Evolutionary conservation across 2,113 vertebrate species (phyloP), one percentile per base, ranked within the genome.

Genomic region (Gadus chalcogrammus): DNA sequence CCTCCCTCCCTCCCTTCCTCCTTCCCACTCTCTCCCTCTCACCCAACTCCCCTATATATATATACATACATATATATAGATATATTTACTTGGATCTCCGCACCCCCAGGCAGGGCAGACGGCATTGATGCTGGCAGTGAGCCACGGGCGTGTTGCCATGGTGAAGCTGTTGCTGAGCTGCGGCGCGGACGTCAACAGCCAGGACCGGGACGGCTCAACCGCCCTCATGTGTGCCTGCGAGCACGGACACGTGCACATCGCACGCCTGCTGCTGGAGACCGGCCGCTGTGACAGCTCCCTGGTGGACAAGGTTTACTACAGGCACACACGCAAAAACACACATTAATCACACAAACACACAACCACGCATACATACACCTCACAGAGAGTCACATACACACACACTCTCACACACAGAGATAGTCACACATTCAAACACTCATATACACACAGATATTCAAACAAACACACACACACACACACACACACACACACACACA

Each of bases 221-320:
- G 94, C 95, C 0, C 92, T 97, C 72, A 95, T 97, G 94, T 95
- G 94, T 0, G 95, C 95, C 53, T 93, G 94, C 0, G 95, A 96
- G 69, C 94, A 96, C 0, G 95, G 95, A n/a, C 95, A 96, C 81
- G 84, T 79, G 15, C 93, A 95, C 76, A 94, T 97, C n/a, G 88
- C 90, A 0, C 84, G 85, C 2, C 88, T 96, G 78, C 92, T 97
- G 77, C 90, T 97, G 84, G 93, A 94, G 0, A 88, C 79, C 1
- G 91, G 93, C 1, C 76, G 71, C 84, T 96, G 94, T 6, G 83
- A 96, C 80, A 80, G 79, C 70, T 69, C 87, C 3, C 91, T 95
- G 59, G 84, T 75, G 0, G 95, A 97, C 84, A 94, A 93, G 58
- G 95, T 97, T 73, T 88, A 89, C 88, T 5, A 2, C 35, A 15